Evolutionary conservation across 2,113 vertebrate species (phyloP), one percentile per base, ranked within the genome.

Genomic region (Myrmophylax atrothorax): DNA sequence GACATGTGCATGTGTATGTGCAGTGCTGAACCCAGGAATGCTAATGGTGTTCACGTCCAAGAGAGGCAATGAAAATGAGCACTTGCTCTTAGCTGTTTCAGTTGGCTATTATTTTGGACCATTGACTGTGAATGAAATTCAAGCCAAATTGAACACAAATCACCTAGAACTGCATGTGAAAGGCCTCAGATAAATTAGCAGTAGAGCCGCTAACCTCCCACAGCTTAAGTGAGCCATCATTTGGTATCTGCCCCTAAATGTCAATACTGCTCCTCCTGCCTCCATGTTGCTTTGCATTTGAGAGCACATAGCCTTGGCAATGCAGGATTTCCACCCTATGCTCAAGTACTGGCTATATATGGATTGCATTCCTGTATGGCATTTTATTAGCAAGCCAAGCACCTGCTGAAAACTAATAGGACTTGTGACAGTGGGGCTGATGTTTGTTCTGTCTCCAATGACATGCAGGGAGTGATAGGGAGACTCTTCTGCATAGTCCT

Each of bases 61-160:
- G 35, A 69, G 63, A 68, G 31, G 72, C 76, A 76, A 17, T 13
- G 35, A 81, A 63, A 91, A 92, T 14, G 55, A 84, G 26, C 33
- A 1, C 50, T 84, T 53, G 47, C 50, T 91, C 29, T 74, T 52
- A 77, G 67, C 72, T 86, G 40, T 88, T 96, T 93, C 67, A 62
- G 35, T 44, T 86, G 59, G 55, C 82, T 75, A 24, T 94, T 93
- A 95, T 67, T 96, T 92, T 94, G 93, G 87, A 77, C 90, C 79
- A 81, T 87, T 95, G 64, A 44, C 72, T 86, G 18, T 46, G 85
- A 88, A 93, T 70, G 72, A 90, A 85, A 42, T 88, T 92, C 47
- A 77, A 92, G 82, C 59, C 28, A 86, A 90, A 95, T 68, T 90
- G 93, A 85, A 55, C 82, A 84, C 75, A 50, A 80, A 56, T 95